Conservation (phyloP, 2,888 invertebrate genomes). For the Timandra comae region DNA sequence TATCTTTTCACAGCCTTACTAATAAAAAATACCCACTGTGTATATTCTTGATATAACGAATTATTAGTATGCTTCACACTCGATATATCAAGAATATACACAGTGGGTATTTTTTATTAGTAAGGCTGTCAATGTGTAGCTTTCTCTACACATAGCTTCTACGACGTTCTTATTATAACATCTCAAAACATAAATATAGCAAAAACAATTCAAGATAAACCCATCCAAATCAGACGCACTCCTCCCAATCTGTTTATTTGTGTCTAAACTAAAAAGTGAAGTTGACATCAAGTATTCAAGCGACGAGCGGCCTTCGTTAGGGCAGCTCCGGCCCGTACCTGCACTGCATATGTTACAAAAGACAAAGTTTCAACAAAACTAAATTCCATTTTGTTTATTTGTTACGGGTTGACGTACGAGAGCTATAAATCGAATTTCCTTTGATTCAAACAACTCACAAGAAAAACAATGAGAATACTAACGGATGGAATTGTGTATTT, state of each 20-base stretch:
- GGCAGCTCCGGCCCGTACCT: constrained; percentile 55
- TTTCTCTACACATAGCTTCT: too few species aligned
- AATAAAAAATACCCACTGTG: too few species aligned
- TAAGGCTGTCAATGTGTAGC: too few species aligned
- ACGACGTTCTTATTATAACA: too few species aligned
- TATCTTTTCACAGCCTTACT: too few species aligned
- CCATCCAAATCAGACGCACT: constrained; percentile 17
- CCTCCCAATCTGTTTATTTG: constrained; percentile 32
- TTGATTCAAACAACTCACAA: constrained; percentile 52
- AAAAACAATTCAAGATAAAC: too few species aligned
- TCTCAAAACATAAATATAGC: too few species aligned
- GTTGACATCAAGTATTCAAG: constrained; percentile 63
- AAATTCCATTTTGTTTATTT: constrained; percentile 66
- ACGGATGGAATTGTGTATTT: too few species aligned
- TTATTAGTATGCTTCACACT: too few species aligned
- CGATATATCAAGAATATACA: too few species aligned
- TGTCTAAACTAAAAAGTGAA: constrained; percentile 31
- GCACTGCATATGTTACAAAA: constrained; percentile 70
- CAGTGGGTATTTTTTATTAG: too few species aligned
- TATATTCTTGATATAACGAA: too few species aligned
- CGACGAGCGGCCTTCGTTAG: constrained; percentile 67
- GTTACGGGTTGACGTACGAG: constrained; percentile 59
- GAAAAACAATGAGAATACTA: constrained; percentile 40
- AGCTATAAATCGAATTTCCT: constrained; percentile 66
- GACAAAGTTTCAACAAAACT: constrained; percentile 50